Percentiles rank a stretch among this genome's conserved stretches.
These are phyloP conservation scores for Leptatherina wallacei DNA, from an alignment of 2,797 vertebrate genomes.

Conservation along the genomic window DNA sequence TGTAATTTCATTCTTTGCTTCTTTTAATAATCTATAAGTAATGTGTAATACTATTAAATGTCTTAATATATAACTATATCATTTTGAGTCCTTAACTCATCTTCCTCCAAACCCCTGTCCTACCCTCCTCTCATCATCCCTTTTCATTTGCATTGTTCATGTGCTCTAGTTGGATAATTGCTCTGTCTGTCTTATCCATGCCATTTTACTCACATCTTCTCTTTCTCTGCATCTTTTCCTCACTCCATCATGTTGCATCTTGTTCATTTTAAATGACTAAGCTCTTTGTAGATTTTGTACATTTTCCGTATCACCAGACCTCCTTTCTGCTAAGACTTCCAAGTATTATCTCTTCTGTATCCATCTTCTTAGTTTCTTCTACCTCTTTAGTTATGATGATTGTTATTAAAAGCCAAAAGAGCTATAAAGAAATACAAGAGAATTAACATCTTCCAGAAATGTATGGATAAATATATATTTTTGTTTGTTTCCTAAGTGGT, in stretches of 20 bases:
- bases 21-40: background rate
- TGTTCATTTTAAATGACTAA: background rate
- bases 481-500: no score
- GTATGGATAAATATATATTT: no score
- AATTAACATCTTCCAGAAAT: no score
- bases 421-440: no score
- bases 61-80: no score
- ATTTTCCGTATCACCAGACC: background rate
- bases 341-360: no score
- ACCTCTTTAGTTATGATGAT: no score
- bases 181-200: background rate
- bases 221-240: no score
- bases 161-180: background rate
- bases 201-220: background rate
- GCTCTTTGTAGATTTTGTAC: background rate
- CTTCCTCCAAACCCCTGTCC: background rate
- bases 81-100: background rate
- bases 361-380: no score
- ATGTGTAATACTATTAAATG: background rate
- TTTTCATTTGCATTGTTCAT: background rate
- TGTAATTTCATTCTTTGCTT: background rate
- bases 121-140: background rate
- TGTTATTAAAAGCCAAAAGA: no score
- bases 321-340: no score
- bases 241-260: background rate